These are phyloP conservation scores for Poecilobothrus nobilitatus DNA, from an alignment of 2,888 invertebrate genomes.

Conservation along the genomic window DNA sequence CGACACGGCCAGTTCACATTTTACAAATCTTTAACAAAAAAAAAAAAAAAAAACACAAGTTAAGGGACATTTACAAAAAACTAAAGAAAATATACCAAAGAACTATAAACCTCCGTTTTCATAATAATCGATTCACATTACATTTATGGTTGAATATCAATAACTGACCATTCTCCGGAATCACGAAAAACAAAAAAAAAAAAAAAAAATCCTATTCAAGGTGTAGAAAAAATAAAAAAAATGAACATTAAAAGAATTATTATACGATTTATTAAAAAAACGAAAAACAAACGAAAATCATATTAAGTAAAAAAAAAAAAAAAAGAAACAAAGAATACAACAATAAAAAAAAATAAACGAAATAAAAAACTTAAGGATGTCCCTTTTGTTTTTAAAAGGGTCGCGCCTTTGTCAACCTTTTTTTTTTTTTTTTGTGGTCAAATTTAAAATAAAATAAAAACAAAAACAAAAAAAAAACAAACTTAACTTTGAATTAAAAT, in stretches of 20 bases:
- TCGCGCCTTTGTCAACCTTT: conserved; percentile 10
- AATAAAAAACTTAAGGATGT: not conserved
- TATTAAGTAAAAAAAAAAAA: not conserved
- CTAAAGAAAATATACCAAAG: no score
- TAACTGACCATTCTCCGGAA: not conserved
- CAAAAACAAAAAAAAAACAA: not conserved
- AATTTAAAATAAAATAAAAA: not conserved
- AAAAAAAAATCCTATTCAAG: not conserved
- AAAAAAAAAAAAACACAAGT: not conserved
- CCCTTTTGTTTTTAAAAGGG: conserved; percentile 8
- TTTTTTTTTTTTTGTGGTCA: not conserved
- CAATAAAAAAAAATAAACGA: not conserved
- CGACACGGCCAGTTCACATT: not conserved
- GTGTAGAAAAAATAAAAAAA: not conserved
- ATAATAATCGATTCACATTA: not conserved
- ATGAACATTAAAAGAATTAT: not conserved
- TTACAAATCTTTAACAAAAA: not conserved
- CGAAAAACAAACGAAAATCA: not conserved
- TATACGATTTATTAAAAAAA: not conserved
- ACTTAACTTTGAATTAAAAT: not conserved
- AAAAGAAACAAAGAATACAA: not conserved
- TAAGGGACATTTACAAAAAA: no score
- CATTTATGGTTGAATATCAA: conserved; percentile 4
- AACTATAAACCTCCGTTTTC: not conserved
- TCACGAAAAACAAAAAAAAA: not conserved